Percentiles rank a stretch among this genome's conserved stretches.
These are phyloP conservation scores for Trissonchulus latispiculum DNA, from an alignment of 2,888 invertebrate genomes.

Conservation along the genomic window DNA sequence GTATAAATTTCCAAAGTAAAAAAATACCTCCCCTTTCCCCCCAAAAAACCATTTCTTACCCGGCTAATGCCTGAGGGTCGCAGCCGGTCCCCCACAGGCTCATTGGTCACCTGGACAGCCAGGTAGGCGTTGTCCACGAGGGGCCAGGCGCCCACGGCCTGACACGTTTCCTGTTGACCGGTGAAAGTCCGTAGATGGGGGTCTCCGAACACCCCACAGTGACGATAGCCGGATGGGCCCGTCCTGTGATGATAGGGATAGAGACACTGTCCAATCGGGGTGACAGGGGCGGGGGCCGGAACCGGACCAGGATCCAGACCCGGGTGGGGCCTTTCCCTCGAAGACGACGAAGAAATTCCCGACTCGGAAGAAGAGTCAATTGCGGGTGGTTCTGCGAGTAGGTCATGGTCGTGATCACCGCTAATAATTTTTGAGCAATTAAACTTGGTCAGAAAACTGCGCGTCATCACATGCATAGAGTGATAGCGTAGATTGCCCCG, in stretches of 20 bases:
- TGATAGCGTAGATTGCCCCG: slow-evolving; percentile 51
- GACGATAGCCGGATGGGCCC: slow-evolving; percentile 31
- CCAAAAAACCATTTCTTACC: no score
- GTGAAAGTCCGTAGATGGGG: slow-evolving; percentile 54
- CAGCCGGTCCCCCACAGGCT: slow-evolving; percentile 45
- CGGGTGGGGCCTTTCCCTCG: not conserved
- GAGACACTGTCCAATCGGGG: not conserved
- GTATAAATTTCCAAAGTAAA: no score
- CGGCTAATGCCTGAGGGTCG: slow-evolving; percentile 51
- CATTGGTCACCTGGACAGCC: slow-evolving; percentile 53
- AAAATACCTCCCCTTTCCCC: no score
- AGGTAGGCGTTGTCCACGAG: slow-evolving; percentile 53
- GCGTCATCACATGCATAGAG: slow-evolving; percentile 43
- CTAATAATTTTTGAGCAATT: slow-evolving; percentile 43
- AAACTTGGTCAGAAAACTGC: slow-evolving; percentile 41
- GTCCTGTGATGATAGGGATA: slow-evolving; percentile 15
- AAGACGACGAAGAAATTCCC: not conserved
- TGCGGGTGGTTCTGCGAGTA: not conserved
- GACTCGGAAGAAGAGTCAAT: not conserved
- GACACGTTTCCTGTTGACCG: slow-evolving; percentile 52
- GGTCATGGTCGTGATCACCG: not conserved
- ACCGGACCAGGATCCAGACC: no score
- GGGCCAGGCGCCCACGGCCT: slow-evolving; percentile 53
- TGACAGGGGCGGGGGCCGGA: not conserved
- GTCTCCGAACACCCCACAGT: slow-evolving; percentile 54